Evolutionary conservation across 2,113 vertebrate genomes (phyloP).

Genomic region (Acanthisitta chloris): DNA sequence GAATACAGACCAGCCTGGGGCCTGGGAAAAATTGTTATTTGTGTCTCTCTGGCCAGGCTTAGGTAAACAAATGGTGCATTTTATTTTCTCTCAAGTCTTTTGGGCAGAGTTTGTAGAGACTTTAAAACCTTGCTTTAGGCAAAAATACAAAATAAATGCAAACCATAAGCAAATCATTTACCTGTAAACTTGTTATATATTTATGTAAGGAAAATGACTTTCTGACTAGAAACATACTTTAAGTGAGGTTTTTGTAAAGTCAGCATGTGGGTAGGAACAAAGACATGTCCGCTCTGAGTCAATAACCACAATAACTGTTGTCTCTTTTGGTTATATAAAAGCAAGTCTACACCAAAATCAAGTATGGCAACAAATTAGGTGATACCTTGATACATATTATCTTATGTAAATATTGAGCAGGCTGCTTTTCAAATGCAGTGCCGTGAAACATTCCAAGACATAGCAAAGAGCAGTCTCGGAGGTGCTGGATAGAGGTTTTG

Average conservation of each 20-base stretch:
- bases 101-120: background rate
- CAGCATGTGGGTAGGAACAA: background rate
- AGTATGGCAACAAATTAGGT: background rate
- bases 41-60: background rate
- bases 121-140: background rate
- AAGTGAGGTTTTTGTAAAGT: background rate
- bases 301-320: background rate
- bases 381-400: background rate
- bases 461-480: background rate
- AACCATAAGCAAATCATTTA: background rate
- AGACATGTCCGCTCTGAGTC: background rate
- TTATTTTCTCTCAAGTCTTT: background rate
- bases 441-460: background rate
- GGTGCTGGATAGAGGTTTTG: background rate
- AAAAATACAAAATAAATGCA: background rate
- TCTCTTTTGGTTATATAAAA: background rate
- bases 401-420: background rate
- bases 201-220: background rate
- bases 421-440: background rate
- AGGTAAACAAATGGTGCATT: background rate
- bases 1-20: background rate
- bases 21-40: background rate
- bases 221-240: background rate
- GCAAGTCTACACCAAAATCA: background rate
- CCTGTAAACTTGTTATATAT: background rate